A percentile compares a stretch with the other conserved stretches of the same genome.
Conservation (phyloP, 2,113 vertebrate genomes). For the Amazona guildingii region DNA sequence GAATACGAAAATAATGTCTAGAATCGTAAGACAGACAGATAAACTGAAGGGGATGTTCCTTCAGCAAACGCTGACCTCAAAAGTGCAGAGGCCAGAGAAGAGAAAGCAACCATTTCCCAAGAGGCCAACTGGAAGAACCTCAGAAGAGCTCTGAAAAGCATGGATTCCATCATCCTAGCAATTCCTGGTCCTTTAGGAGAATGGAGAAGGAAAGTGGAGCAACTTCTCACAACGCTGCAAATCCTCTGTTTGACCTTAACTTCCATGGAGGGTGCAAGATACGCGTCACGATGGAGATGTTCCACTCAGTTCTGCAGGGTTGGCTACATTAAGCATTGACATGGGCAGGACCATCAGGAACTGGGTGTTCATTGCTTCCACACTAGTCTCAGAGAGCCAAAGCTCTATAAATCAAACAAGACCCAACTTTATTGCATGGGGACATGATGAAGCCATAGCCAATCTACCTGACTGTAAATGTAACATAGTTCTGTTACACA, state of each 20-base stretch:
- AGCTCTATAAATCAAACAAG: neutral
- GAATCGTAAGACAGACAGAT: neutral
- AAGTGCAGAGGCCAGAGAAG: neutral
- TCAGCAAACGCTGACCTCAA: neutral
- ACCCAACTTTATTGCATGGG: neutral
- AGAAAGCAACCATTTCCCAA: neutral
- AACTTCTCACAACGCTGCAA: neutral
- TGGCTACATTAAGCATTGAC: neutral
- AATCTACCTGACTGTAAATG: neutral
- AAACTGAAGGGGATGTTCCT: neutral
- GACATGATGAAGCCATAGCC: neutral
- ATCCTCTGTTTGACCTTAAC: neutral
- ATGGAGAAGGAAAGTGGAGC: neutral
- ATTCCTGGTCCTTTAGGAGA: neutral
- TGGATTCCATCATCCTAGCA: neutral
- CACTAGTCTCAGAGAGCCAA: neutral
- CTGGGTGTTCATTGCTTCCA: neutral
- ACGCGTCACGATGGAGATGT: fast-evolving
- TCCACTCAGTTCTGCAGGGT: neutral
- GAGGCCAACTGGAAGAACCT: neutral
- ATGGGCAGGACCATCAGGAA: neutral
- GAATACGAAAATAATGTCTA: neutral
- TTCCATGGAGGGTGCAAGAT: neutral
- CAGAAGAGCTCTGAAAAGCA: neutral
- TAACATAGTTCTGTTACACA: neutral